These are phyloP conservation scores for Mantis religiosa DNA, from an alignment of 2,888 invertebrate species.

Conservation along the genomic window DNA sequence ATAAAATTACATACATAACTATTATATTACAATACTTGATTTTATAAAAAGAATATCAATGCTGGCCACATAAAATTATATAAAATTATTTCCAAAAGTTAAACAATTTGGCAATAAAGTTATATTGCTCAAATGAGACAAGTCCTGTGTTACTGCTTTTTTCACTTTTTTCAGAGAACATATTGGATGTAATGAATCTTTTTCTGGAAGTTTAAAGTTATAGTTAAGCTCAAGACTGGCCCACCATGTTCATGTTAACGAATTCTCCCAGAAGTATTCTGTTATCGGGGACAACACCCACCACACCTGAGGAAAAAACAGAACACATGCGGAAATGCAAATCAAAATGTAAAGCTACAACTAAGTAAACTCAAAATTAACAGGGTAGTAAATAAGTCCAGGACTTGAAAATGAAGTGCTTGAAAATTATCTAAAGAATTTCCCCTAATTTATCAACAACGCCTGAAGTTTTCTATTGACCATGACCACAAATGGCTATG, in stretches of 20 bases:
- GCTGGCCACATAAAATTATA: not conserved
- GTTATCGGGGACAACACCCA: slow-evolving; percentile 62
- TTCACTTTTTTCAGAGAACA: not conserved
- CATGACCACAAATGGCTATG: too few relatives aligned
- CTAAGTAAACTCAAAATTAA: slow-evolving; percentile 36
- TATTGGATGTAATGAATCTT: not conserved
- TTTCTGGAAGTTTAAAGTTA: not conserved
- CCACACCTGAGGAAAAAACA: slow-evolving; percentile 55
- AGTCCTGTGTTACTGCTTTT: not conserved
- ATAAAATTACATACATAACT: too few relatives aligned
- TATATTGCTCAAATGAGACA: not conserved
- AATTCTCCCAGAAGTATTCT: slow-evolving; percentile 62
- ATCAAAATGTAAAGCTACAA: slow-evolving; percentile 31
- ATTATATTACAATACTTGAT: not conserved
- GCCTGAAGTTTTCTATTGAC: too few relatives aligned
- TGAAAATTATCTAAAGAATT: not conserved
- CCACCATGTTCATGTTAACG: slow-evolving; percentile 49
- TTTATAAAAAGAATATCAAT: not conserved
- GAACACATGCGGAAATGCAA: slow-evolving; percentile 24
- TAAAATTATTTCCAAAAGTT: not conserved
- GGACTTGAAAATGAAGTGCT: not conserved
- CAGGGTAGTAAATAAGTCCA: slow-evolving; percentile 2
- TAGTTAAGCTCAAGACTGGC: slow-evolving; percentile 44
- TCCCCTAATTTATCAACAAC: too few relatives aligned
- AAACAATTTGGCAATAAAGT: not conserved